Conservation (phyloP, 1,140 invertebrate species). For the Platorchestia sp. region DNA sequence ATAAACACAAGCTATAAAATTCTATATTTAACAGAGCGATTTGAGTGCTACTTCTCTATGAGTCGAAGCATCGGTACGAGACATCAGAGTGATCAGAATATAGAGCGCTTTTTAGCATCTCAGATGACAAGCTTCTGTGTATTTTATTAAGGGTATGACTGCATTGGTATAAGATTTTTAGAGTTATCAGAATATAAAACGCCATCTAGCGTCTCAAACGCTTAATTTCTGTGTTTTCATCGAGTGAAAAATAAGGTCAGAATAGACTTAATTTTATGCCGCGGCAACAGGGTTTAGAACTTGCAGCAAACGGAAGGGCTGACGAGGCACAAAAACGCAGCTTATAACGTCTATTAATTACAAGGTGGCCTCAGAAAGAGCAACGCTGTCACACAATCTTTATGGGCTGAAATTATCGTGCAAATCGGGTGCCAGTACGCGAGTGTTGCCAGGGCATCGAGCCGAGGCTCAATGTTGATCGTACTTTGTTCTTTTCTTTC, state of each 20-base stretch:
- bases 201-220: too few species aligned
- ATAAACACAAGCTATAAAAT: neutral
- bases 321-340: neutral
- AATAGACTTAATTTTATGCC: neutral
- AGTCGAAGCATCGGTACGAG: neutral
- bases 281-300: neutral
- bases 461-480: neutral
- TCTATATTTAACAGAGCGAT: neutral
- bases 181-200: too few species aligned
- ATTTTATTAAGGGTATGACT: neutral
- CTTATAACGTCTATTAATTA: neutral
- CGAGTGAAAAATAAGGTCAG: too few species aligned
- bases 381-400: neutral
- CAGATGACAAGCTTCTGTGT: neutral
- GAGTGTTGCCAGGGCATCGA: neutral
- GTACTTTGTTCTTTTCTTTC: neutral
- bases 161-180: too few species aligned
- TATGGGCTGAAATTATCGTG: neutral
- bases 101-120: neutral
- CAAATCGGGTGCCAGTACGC: neutral
- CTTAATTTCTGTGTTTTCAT: too few species aligned
- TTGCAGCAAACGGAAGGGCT: neutral
- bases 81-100: neutral
- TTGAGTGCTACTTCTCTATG: neutral
- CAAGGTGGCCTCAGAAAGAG: neutral